A percentile compares a stretch with the other conserved stretches of the same genome.
Evolutionary conservation across 2,113 vertebrate genomes (phyloP).

Genomic region (Pseudois nayaur): DNA sequence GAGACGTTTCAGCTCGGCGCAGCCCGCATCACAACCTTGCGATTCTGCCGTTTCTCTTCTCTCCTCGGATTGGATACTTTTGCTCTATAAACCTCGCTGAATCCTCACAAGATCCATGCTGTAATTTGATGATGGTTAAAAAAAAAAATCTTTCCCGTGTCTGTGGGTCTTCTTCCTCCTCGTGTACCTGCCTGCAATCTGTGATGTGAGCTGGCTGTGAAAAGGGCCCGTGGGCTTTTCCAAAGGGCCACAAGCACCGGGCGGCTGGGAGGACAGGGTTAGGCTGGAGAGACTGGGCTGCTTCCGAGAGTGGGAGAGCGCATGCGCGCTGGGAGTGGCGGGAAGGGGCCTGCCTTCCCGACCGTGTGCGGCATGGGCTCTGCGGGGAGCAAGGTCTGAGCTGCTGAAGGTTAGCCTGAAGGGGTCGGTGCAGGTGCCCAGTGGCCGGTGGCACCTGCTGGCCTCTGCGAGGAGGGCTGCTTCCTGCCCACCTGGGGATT

Average conservation of each 20-base stretch:
- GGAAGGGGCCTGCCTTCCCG: no score
- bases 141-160: background rate
- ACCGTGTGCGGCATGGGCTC: background rate
- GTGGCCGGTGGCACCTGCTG: background rate
- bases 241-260: background rate
- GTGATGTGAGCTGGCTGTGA: background rate
- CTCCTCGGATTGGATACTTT: background rate
- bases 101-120: background rate
- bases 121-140: background rate
- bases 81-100: background rate
- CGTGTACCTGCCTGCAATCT: background rate
- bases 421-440: background rate
- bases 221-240: background rate
- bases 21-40: background rate
- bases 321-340: fast-evolving
- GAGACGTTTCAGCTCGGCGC: background rate
- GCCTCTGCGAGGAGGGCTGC: background rate
- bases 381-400: background rate
- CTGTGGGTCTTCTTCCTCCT: background rate
- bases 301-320: fast-evolving
- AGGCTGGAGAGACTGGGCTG: background rate
- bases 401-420: background rate
- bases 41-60: background rate
- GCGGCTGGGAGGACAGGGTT: fast-evolving
- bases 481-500: background rate